Base-by-base conservation (phyloP, 2,797 vertebrate species). In the Muscicapa striata region DNA sequence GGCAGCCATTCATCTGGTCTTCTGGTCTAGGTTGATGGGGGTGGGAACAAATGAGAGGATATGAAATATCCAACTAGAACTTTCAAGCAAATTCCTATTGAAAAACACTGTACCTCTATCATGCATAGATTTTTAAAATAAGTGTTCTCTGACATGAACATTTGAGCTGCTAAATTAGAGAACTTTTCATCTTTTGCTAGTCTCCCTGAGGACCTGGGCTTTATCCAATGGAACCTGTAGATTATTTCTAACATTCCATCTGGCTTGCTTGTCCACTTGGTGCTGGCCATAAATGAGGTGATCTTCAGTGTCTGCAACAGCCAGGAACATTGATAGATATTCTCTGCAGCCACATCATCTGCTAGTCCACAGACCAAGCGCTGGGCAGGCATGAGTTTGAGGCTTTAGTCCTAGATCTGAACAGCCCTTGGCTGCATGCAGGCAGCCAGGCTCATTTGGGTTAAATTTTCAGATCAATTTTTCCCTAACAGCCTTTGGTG, bases 401-500 rank as follows among this genome's bases (percentile, higher is more conserved):
- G 79, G 55, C 64, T 85, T 54, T 45, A 34, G 38, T 79, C 29
- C 52, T n/a, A n/a, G 26, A 43, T 58, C 29, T 43, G 54, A 96
- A 80, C 27, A 82, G 91, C 49, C 13, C 69, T 52, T 43, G 24
- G 15, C 40, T 43, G 61, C 67, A 66, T 4, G 40, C 61, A 81
- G 94, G 40, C 19, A 43, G 64, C 36, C 58, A 43, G 34, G 23
- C 54, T 80, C 36, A 48, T 41, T 29, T 46, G 74, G 43, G 75
- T 96, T 93, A 86, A 91, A 70, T n/a, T 83, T 93, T 57, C 5
- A 1, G 55, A 26, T 29, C 74, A 32, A 5, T 41, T 95, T 94
- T 93, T 41, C 62, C 40, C 63, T 3, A 13, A 13, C 45, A 70
- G 91, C 95, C 97, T 95, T 90, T 94, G 92, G 95, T 69, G 96